Base-by-base conservation (phyloP, 2,113 vertebrate genomes). In the Calidris pygmaea region DNA sequence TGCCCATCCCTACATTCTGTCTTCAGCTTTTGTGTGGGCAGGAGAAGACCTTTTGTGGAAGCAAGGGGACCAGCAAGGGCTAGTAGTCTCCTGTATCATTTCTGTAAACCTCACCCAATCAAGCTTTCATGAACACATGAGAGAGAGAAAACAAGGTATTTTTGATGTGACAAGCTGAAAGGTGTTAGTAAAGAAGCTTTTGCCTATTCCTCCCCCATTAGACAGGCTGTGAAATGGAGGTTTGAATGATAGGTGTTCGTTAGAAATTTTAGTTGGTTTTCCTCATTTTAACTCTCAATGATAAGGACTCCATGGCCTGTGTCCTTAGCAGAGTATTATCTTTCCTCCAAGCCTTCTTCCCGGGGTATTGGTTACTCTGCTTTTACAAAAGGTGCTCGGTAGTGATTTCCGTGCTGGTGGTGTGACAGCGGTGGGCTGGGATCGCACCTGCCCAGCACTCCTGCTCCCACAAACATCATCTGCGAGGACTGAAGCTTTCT, bases 1-100 rank as follows among this genome's bases (percentile, higher is more conserved):
- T 82, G 21, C 52, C 29, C 23, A 3, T 72, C 16, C 39, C 27
- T 23, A 48, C n/a, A 35, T 91, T 27, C n/a, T 65, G 8, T 17
- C 55, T 47, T 41, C 13, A n/a, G 66, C 60, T 56, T 37, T 8
- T 62, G 55, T 62, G 55, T 26, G 59, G 70, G 20, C 47, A 39
- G 52, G 17, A 79, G 32, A 66, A 34, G 27, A 29, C 27, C 15
- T 74, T 43, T 19, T 27, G 11, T 79, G 71, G 66, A 23, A 93
- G 43, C 6, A 43, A 14, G 13, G 26, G 30, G 7, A 7, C 23
- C n/a, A 17, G 6, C 1, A 2, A 37, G 62, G 47, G 72, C 68
- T 70, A 10, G 53, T 55, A 27, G 20, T 37, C n/a, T 65, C 66
- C 47, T 2, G 0, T 4, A 8, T 14, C 0, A 0, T 37, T 80